Conservation (phyloP, 2,797 vertebrate species). For the Gymnopithys bicolor region DNA sequence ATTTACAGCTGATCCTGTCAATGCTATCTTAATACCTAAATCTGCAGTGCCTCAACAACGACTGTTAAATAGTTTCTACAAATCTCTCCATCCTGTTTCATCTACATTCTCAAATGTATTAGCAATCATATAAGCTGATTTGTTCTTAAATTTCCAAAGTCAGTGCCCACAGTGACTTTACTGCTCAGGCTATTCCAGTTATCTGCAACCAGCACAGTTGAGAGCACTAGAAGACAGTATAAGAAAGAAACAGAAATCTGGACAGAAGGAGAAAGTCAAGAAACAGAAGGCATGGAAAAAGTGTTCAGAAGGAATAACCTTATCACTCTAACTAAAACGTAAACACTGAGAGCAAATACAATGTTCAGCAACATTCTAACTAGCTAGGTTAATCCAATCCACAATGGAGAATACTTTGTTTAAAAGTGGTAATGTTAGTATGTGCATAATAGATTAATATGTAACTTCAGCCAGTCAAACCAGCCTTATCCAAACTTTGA, state of each 20-base stretch:
- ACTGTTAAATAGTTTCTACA: not conserved
- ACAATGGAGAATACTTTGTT: not conserved
- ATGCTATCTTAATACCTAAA: not conserved
- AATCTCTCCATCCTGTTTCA: not conserved
- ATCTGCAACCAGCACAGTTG: not conserved
- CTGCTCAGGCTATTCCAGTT: not conserved
- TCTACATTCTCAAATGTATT: not conserved
- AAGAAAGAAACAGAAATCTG: not conserved
- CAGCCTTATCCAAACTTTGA: not conserved
- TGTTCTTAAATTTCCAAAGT: not conserved
- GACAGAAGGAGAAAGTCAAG: not conserved
- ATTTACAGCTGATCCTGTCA: not conserved
- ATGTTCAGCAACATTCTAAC: not conserved
- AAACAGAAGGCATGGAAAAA: not conserved
- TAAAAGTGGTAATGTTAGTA: rapidly evolving
- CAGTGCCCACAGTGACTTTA: not conserved
- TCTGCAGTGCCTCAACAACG: not conserved
- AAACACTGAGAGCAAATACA: not conserved
- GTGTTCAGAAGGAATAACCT: not conserved
- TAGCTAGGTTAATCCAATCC: not conserved
- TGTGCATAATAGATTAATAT: not conserved
- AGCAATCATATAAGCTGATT: not conserved
- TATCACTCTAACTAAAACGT: not conserved
- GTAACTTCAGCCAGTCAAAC: not conserved
- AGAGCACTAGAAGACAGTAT: not conserved